phyloP scores from a whole-genome alignment of 92 coral and sea anemone species.

The Anthopleura xanthogrammica region DNA sequence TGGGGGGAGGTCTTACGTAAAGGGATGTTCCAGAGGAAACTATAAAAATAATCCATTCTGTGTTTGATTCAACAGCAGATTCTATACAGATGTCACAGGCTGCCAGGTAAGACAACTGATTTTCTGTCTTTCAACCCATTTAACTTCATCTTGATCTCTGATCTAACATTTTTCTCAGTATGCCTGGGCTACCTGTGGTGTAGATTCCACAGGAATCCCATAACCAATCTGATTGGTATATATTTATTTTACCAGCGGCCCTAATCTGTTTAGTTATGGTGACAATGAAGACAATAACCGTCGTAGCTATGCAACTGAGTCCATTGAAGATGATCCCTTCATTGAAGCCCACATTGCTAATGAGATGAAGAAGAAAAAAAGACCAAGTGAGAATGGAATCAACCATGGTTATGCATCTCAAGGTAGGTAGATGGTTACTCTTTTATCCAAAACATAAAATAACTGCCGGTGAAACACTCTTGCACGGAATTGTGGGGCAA shows the following conservation, averaged over 20 bases:
- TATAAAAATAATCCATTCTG: not conserved
- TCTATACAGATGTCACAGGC: constrained; percentile 64
- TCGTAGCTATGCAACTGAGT: constrained; percentile 80
- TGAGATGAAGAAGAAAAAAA: constrained; percentile 69
- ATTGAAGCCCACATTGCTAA: constrained; percentile 79
- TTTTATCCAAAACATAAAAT: too few species aligned
- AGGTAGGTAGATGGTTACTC: constrained; percentile 31
- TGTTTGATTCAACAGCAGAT: constrained; percentile 58
- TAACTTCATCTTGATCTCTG: too few species aligned
- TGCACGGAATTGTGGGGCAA: not conserved
- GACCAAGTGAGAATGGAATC: constrained; percentile 52
- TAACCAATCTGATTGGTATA: not conserved
- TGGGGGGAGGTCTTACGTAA: not conserved
- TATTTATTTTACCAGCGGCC: constrained; percentile 5
- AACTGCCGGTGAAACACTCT: too few species aligned
- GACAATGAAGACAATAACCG: constrained; percentile 61
- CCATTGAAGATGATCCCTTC: constrained; percentile 96
- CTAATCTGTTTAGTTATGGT: constrained; percentile 50
- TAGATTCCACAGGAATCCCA: not conserved
- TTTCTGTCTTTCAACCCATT: not conserved
- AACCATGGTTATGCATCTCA: constrained; percentile 83
- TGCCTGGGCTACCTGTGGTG: not conserved
- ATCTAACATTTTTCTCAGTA: not conserved
- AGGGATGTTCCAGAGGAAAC: not conserved
- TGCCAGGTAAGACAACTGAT: constrained; percentile 37